Evolutionary conservation across 2,888 invertebrate species (phyloP).

Genomic region (Pachydiplax longipennis): DNA sequence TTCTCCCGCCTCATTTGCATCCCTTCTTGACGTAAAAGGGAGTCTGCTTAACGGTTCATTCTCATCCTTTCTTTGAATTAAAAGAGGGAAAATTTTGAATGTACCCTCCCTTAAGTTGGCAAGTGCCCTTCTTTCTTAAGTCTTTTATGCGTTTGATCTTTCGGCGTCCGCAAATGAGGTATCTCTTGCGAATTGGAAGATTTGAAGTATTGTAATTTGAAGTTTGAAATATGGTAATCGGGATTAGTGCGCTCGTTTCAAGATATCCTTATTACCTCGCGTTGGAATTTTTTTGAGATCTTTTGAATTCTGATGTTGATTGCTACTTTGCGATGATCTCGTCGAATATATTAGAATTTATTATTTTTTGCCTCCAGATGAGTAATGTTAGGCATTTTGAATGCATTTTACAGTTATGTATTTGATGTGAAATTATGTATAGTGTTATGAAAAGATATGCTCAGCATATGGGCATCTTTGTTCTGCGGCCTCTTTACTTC

Average conservation of each 20-base stretch:
- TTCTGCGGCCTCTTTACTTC: no score
- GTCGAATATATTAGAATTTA: no score
- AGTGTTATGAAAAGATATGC: no score
- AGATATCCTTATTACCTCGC: not conserved
- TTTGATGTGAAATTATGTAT: no score
- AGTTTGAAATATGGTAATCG: not conserved
- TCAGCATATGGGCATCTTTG: no score
- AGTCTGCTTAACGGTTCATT: not conserved
- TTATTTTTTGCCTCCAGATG: no score
- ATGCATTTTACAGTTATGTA: no score
- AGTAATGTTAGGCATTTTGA: no score
- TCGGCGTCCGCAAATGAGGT: not conserved
- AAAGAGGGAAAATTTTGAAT: not conserved
- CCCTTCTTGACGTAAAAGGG: not conserved
- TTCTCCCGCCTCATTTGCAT: slow-evolving; percentile 24
- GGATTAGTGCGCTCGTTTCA: not conserved
- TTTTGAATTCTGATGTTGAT: no score
- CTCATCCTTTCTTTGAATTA: slow-evolving; percentile 5
- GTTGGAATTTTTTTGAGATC: no score
- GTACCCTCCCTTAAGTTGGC: not conserved
- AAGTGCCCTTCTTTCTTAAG: not conserved
- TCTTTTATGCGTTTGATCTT: not conserved
- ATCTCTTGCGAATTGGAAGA: not conserved
- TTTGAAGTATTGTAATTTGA: not conserved
- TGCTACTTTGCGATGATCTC: no score